Evolutionary conservation across 1,140 invertebrate species (phyloP).

Genomic region (Scylla paramamosain): DNA sequence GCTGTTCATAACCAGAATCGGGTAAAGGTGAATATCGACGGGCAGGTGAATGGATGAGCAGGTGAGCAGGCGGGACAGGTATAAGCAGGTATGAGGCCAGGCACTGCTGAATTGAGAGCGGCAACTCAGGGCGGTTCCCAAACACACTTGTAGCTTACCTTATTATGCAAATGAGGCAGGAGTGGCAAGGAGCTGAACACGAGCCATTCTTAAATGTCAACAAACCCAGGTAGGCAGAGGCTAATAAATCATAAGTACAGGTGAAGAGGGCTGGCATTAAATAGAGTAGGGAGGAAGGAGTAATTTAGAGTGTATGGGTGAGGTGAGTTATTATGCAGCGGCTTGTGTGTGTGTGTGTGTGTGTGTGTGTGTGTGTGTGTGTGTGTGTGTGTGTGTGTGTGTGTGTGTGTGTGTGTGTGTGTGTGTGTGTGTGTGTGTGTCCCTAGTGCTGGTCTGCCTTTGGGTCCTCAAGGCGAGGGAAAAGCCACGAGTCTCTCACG

Average conservation of each 20-base stretch:
- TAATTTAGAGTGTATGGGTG: not conserved
- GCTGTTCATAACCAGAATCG: no score
- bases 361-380: slow-evolving; percentile 20
- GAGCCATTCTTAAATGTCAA: slow-evolving; percentile 42
- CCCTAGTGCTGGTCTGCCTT: no score
- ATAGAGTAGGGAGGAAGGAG: not conserved
- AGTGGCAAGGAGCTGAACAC: slow-evolving; percentile 31
- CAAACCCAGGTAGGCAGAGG: slow-evolving; percentile 36
- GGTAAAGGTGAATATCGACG: no score
- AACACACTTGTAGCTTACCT: slow-evolving; percentile 8
- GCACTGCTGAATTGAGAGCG: not conserved
- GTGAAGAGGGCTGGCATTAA: slow-evolving; percentile 20
- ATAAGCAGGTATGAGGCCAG: not conserved
- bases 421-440: slow-evolving; percentile 3
- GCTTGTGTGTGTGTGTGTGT: not conserved
- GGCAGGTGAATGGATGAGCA: no score
- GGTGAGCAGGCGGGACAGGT: no score
- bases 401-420: slow-evolving; percentile 20
- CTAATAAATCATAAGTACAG: slow-evolving; percentile 13
- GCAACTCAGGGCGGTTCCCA: slow-evolving; percentile 22
- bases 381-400: slow-evolving; percentile 20
- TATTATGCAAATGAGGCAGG: slow-evolving; percentile 41
- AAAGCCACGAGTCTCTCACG: not conserved
- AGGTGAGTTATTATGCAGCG: not conserved
- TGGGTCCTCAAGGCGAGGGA: no score